A percentile compares a stretch with the other conserved stretches of the same genome.
Conservation (phyloP, 92 coral and sea anemone genomes). For the Parazoanthus darwini region DNA sequence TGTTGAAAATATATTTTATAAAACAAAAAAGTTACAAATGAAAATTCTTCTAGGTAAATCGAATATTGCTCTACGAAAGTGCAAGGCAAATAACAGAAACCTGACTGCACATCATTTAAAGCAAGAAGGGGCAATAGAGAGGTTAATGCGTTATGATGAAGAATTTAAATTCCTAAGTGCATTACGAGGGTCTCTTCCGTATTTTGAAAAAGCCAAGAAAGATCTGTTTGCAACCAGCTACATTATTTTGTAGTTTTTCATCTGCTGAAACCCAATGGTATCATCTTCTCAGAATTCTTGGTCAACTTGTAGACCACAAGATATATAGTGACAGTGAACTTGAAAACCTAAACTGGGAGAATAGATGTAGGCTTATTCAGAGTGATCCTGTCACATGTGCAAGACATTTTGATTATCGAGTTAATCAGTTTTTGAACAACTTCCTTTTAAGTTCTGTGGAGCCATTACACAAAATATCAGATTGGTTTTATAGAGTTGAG, state of each 20-base stretch:
- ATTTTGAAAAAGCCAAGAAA: neutral
- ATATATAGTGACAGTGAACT: conserved; percentile 35
- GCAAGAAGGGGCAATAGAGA: conserved; percentile 8
- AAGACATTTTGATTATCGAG: neutral
- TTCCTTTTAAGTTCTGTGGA: conserved; percentile 2
- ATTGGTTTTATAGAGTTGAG: too few relatives aligned
- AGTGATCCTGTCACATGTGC: neutral
- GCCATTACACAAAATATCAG: neutral
- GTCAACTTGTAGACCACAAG: conserved; percentile 1
- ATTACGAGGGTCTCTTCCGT: too few relatives aligned
- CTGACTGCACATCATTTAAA: conserved; percentile 8
- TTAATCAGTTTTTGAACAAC: neutral
- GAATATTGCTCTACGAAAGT: neutral
- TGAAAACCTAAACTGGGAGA: conserved; percentile 33
- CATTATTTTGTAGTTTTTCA: too few relatives aligned
- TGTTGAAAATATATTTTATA: too few relatives aligned
- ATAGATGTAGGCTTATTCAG: conserved; percentile 4
- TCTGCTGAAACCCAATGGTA: neutral
- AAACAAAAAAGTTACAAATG: too few relatives aligned
- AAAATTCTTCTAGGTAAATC: neutral
- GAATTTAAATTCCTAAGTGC: too few relatives aligned
- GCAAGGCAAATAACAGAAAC: conserved; percentile 1
- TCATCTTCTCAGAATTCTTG: neutral
- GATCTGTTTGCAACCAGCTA: too few relatives aligned
- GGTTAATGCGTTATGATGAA: neutral